Conservation (phyloP, 2,888 invertebrate genomes). For the Isotomurus palustris region DNA sequence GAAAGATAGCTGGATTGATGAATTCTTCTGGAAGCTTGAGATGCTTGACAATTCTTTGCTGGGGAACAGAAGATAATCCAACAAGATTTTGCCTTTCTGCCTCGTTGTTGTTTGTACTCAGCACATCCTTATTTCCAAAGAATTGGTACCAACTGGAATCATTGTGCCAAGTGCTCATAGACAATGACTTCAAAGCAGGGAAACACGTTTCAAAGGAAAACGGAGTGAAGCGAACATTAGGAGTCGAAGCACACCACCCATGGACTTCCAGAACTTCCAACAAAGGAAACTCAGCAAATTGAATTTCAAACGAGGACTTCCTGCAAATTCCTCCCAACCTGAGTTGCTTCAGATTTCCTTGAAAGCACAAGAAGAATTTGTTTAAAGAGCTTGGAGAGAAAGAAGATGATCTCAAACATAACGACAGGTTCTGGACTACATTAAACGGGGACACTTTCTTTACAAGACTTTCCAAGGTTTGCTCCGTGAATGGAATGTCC, state of each 20-base stretch:
- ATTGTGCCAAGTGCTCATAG: slow-evolving; percentile 26
- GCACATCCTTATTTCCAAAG: no score
- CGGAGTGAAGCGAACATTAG: slow-evolving; percentile 16
- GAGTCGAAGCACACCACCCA: slow-evolving; percentile 26
- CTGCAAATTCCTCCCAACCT: slow-evolving; percentile 19
- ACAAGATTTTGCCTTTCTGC: no score
- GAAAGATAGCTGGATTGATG: slow-evolving; percentile 17
- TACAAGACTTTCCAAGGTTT: slow-evolving; percentile 1
- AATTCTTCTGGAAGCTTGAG: slow-evolving; percentile 32
- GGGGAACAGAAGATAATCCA: no score
- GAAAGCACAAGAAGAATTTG: slow-evolving; percentile 10
- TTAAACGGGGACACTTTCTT: slow-evolving; percentile 8
- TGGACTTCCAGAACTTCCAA: slow-evolving; percentile 22
- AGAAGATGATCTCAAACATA: slow-evolving; percentile 17
- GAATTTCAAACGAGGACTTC: slow-evolving; percentile 24
- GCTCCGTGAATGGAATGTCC: slow-evolving; percentile 17
- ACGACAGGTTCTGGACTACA: slow-evolving; percentile 5
- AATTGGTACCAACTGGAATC: slow-evolving; percentile 27
- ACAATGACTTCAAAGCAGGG: slow-evolving; percentile 20
- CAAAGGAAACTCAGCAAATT: slow-evolving; percentile 9
- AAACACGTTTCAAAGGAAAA: slow-evolving; percentile 17
- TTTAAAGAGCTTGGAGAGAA: slow-evolving; percentile 15
- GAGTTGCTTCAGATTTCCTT: slow-evolving; percentile 7
- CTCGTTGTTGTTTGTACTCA: no score
- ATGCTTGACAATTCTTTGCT: neutral